phyloP scores from a whole-genome alignment of 2,113 vertebrate genomes.

The Passer domesticus region DNA sequence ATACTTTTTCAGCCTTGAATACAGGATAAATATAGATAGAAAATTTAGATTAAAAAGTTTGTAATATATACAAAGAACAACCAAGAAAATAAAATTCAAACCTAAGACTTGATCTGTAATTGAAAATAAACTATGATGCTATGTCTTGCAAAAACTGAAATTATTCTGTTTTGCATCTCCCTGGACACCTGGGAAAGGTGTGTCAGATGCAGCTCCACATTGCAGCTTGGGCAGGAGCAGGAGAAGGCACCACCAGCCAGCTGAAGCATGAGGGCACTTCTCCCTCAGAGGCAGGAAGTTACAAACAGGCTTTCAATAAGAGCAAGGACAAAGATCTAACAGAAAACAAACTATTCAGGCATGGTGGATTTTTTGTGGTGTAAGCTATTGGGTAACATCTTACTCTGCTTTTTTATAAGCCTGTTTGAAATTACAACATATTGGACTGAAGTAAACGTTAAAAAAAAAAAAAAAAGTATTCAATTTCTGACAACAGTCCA shows the following conservation, averaged over 20 bases:
- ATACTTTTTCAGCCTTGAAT: background rate
- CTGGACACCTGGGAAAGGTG: background rate
- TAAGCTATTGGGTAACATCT: background rate
- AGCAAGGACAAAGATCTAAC: background rate
- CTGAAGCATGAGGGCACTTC: fast-evolving
- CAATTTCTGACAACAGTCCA: background rate
- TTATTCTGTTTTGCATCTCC: fast-evolving
- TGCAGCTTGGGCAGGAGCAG: background rate
- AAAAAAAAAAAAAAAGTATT: background rate
- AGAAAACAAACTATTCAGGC: background rate
- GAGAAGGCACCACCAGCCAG: background rate
- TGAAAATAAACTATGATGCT: background rate
- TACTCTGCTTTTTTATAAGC: background rate
- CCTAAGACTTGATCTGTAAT: background rate
- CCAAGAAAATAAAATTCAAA: background rate
- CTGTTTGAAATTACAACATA: background rate
- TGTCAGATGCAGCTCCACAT: background rate
- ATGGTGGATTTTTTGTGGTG: background rate
- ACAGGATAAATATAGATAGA: background rate
- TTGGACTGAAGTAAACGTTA: background rate
- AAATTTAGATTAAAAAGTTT: background rate
- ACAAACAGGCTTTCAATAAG: fast-evolving
- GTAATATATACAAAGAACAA: background rate
- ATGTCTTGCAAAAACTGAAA: background rate
- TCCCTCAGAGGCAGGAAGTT: background rate